These are phyloP conservation scores for Lasioglossum lativentre DNA, from an alignment of 2,888 invertebrate species.

Conservation along the genomic window DNA sequence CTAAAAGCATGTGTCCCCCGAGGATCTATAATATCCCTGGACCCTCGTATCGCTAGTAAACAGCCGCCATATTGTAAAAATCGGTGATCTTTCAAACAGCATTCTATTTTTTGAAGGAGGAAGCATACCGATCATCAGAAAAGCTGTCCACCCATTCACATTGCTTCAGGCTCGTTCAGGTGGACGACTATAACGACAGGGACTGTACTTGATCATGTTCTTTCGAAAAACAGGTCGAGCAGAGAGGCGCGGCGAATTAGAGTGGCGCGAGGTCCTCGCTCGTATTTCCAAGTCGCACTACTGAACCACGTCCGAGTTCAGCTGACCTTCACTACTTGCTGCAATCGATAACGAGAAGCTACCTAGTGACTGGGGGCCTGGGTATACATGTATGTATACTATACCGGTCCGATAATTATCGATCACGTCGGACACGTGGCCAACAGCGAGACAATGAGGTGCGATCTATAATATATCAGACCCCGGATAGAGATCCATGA, in stretches of 20 bases:
- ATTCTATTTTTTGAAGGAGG: not conserved
- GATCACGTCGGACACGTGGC: not conserved
- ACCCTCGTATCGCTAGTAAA: not conserved
- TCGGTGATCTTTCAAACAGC: not conserved
- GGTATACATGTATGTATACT: constrained; percentile 2
- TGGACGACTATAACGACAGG: not conserved
- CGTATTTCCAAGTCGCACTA: constrained; percentile 52
- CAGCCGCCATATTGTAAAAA: not conserved
- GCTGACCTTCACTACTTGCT: constrained; percentile 63
- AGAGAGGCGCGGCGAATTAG: not conserved
- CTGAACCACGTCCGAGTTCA: constrained; percentile 54
- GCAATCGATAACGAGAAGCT: constrained; percentile 53
- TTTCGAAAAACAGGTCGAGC: constrained; percentile 5
- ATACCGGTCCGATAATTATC: not conserved
- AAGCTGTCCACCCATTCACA: not conserved
- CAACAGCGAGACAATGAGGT: not conserved
- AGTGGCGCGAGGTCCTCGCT: constrained; percentile 24
- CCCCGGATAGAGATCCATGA: constrained; percentile 11
- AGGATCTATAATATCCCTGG: not conserved
- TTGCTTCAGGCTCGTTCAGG: not conserved
- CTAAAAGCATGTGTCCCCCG: not conserved
- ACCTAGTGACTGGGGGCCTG: constrained; percentile 5
- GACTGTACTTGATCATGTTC: not conserved
- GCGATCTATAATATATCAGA: constrained; percentile 2
- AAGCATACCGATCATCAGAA: not conserved